phyloP scores from a whole-genome alignment of 2,797 vertebrate genomes.

The Distichodus sexfasciatus region DNA sequence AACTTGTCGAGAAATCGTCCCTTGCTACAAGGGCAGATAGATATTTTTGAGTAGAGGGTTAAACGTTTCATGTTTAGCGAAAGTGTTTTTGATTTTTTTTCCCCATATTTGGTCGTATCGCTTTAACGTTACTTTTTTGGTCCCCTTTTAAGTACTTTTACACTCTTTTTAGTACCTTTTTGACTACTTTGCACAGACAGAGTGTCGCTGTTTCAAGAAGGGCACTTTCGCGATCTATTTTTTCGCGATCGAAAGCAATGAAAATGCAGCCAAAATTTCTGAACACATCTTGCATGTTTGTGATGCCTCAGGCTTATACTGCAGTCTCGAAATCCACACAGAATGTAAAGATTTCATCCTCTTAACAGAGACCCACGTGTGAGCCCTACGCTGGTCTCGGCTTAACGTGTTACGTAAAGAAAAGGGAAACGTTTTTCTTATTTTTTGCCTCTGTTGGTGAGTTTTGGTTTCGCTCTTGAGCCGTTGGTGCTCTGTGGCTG shows the following conservation, averaged over 20 bases:
- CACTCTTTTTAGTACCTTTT: conserved; percentile 49
- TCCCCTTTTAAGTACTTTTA: conserved; percentile 42
- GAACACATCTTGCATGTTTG: conserved; percentile 31
- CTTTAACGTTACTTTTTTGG: conserved; percentile 29
- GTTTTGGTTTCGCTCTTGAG: conserved; percentile 17
- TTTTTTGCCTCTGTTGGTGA: conserved; percentile 26
- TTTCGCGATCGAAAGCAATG: conserved; percentile 45
- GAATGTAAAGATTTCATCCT: conserved; percentile 30
- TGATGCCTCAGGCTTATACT: conserved; percentile 27
- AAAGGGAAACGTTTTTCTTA: background rate
- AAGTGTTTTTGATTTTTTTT: conserved; percentile 53
- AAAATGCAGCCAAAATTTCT: conserved; percentile 26
- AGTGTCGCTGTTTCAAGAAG: conserved; percentile 48
- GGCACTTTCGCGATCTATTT: conserved; percentile 36
- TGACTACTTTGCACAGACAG: conserved; percentile 67
- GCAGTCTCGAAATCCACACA: conserved; percentile 5
- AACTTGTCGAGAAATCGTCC: conserved; percentile 21
- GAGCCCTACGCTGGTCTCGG: background rate
- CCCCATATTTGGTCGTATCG: conserved; percentile 5
- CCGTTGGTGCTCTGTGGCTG: conserved; percentile 14
- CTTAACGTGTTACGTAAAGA: background rate
- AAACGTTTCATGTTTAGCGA: conserved; percentile 38
- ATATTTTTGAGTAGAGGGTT: conserved; percentile 13
- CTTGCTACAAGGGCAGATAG: background rate
- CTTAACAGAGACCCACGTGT: background rate